Conservation (phyloP, 2,113 vertebrate genomes). For the Myocastor coypus region DNA sequence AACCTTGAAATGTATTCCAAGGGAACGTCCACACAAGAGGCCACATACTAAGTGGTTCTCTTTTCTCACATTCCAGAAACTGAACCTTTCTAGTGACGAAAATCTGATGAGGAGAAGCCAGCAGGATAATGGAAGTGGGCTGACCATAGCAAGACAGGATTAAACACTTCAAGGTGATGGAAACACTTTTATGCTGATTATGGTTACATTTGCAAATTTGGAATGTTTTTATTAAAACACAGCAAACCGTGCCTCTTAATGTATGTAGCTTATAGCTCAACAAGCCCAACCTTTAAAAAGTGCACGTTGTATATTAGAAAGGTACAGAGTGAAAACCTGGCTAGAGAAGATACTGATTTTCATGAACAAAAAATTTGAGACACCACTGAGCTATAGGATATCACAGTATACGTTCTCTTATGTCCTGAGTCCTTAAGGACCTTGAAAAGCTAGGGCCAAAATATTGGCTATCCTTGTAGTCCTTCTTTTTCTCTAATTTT, state of each 20-base stretch:
- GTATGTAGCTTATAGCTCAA: background rate
- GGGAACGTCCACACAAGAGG: background rate
- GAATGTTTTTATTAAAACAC: background rate
- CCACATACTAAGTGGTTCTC: background rate
- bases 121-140: fast-evolving
- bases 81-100: background rate
- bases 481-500: no score
- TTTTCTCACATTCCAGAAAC: background rate
- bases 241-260: background rate
- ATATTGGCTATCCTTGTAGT: no score
- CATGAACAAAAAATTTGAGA: no score
- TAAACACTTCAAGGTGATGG: background rate
- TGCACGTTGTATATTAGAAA: background rate
- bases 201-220: background rate
- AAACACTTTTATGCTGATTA: conserved; percentile 9
- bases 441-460: no score
- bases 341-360: background rate
- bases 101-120: background rate
- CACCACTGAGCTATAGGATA: no score
- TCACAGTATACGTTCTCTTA: no score
- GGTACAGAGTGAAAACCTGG: background rate
- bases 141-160: background rate
- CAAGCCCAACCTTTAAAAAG: background rate
- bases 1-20: background rate
- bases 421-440: no score